Evolutionary conservation across 2,888 invertebrate genomes (phyloP), one percentile per base, ranked within the genome.

Genomic region (Steinernema hermaphroditum): DNA sequence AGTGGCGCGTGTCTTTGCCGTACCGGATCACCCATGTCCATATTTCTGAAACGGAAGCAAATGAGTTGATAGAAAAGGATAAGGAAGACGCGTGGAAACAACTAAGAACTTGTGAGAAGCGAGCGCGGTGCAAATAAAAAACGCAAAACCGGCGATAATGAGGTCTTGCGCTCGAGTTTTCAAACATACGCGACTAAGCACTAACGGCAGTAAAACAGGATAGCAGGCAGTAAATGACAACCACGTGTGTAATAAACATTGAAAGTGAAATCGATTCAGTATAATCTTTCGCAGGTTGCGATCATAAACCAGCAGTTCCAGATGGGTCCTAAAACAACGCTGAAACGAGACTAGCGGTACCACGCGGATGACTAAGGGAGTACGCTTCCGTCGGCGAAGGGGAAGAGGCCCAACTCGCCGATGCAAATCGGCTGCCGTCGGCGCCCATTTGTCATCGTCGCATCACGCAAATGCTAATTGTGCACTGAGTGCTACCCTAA

Each of bases 401-500:
- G 4, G 16, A 46, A 16, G 9, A 46, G 46, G 46, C n/a, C 9
- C 46, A 19, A 16, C 46, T 46, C 46, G 22, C 6, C 46, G 34
- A 62, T 62, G 62, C 62, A 62, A 62, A 62, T 62, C 14, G 62
- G 1, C 62, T 32, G 29, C 62, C 62, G 62, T 32, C 62, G 32
- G 32, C 62, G 29, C 19, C 62, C 62, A 62, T 62, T 62, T 62
- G 62, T 62, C 62, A 62, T 27, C 16, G 19, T 12, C 19, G 50
- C 22, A 50, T 24, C 46, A 9, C 46, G 9, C 9, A 46, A 46
- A 19, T 4, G 46, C 46, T 46, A 46, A 46, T 46, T 46, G 46
- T 22, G 12, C 49, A 27, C 54, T 19, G 46, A 46, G 46, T 14
- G 46, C 46, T 46, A 2, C 49, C 12, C 62, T 62, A 32, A 62